These are phyloP conservation scores for Caenorhabditis brenneri DNA, from an alignment of 1,140 invertebrate species.

Conservation along the genomic window DNA sequence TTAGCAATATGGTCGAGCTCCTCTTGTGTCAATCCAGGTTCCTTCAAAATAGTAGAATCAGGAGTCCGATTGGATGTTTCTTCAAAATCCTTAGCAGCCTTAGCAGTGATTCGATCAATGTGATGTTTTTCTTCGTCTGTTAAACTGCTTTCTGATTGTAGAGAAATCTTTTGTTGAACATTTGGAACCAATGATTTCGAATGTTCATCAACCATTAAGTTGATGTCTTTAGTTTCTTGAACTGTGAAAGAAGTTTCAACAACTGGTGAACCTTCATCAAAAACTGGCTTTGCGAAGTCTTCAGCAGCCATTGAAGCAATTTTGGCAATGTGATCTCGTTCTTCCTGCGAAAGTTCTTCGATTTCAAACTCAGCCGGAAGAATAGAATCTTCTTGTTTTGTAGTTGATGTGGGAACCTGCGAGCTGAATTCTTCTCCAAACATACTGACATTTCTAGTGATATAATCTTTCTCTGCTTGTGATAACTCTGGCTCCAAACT, in stretches of 20 bases:
- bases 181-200: too few species aligned
- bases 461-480: neutral
- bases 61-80: slow-evolving; percentile 42
- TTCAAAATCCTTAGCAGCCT: neutral
- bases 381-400: too few species aligned
- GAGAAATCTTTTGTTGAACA: too few species aligned
- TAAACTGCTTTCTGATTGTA: too few species aligned
- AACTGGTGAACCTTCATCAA: too few species aligned
- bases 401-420: too few species aligned
- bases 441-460: too few species aligned
- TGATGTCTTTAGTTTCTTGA: too few species aligned
- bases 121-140: slow-evolving; percentile 1
- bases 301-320: neutral
- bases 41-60: neutral
- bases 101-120: neutral
- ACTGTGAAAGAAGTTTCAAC: too few species aligned
- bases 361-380: too few species aligned
- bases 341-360: neutral
- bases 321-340: neutral
- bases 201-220: too few species aligned
- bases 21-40: slow-evolving; percentile 14
- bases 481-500: neutral
- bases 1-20: neutral
- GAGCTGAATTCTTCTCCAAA: too few species aligned
- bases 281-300: neutral